These are phyloP conservation scores for Volucella inanis DNA, from an alignment of 2,888 invertebrate species.

Conservation along the genomic window DNA sequence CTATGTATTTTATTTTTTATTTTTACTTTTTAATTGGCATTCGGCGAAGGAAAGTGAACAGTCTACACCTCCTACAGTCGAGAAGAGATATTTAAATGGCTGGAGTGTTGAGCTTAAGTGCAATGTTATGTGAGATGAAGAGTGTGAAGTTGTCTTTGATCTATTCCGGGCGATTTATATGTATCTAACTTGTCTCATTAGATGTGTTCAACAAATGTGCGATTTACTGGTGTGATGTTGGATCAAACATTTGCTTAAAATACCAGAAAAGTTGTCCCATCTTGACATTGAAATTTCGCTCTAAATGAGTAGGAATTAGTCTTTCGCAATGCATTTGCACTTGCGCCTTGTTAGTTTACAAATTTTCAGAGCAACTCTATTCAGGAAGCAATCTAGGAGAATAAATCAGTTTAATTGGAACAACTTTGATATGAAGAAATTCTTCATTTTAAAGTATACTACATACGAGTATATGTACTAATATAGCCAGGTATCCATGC, in stretches of 20 bases:
- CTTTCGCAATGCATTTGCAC: too few species aligned
- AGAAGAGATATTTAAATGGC: conserved; percentile 14
- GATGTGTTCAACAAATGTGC: conserved; percentile 33
- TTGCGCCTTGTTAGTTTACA: not conserved
- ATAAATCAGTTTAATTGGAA: conserved; percentile 40
- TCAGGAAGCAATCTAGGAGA: conserved; percentile 26
- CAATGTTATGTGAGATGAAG: conserved; percentile 35
- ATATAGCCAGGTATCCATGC: not conserved
- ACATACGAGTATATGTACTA: not conserved
- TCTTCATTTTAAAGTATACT: conserved; percentile 30
- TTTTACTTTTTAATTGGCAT: conserved; percentile 36
- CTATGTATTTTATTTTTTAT: not conserved
- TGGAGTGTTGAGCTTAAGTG: conserved; percentile 45
- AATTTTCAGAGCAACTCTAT: not conserved
- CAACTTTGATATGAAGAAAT: conserved; percentile 19
- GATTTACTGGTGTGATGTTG: conserved; percentile 10
- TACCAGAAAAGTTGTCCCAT: too few species aligned
- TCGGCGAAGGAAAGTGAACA: conserved; percentile 38
- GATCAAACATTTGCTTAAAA: not conserved
- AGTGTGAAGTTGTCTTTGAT: conserved; percentile 26
- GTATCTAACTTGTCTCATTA: conserved; percentile 64
- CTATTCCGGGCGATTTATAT: conserved; percentile 34
- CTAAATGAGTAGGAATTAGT: too few species aligned
- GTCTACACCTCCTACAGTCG: conserved; percentile 26
- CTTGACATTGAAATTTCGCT: too few species aligned